phyloP scores from a whole-genome alignment of 2,888 invertebrate genomes.

The Dasypolia templi region DNA sequence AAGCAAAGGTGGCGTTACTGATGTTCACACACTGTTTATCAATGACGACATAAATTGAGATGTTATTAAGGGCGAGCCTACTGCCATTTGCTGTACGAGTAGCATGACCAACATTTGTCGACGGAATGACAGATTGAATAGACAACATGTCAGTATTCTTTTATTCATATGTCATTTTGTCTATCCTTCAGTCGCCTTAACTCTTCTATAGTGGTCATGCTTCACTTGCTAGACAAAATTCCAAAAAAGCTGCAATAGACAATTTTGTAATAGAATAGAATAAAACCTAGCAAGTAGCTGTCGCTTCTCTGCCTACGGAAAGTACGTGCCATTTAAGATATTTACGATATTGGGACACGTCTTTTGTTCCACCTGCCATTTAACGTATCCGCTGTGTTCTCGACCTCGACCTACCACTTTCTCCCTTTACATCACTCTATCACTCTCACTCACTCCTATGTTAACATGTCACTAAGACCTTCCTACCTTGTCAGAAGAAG shows the following conservation, averaged over 20 bases:
- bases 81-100: conserved; percentile 1
- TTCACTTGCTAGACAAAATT: background rate
- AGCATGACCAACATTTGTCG: too few relatives aligned
- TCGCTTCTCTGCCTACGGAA: background rate
- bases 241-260: background rate
- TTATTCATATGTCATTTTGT: too few relatives aligned
- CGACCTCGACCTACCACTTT: conserved; percentile 56
- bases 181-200: too few relatives aligned
- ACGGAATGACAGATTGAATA: too few relatives aligned
- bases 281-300: background rate
- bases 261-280: background rate
- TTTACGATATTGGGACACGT: conserved; percentile 29
- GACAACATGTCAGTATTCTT: too few relatives aligned
- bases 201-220: too few relatives aligned
- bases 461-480: conserved; percentile 50
- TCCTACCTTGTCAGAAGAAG: too few relatives aligned
- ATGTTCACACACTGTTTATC: background rate
- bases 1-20: too few relatives aligned
- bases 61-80: background rate
- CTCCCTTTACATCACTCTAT: conserved; percentile 42
- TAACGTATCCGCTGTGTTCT: conserved; percentile 24
- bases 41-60: conserved; percentile 6
- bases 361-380: conserved; percentile 38
- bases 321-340: conserved; percentile 12
- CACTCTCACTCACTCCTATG: conserved; percentile 43